Percentiles rank a stretch among this genome's conserved stretches.
phyloP scores from a whole-genome alignment of 2,797 vertebrate species.

The Danio aesculapii region DNA sequence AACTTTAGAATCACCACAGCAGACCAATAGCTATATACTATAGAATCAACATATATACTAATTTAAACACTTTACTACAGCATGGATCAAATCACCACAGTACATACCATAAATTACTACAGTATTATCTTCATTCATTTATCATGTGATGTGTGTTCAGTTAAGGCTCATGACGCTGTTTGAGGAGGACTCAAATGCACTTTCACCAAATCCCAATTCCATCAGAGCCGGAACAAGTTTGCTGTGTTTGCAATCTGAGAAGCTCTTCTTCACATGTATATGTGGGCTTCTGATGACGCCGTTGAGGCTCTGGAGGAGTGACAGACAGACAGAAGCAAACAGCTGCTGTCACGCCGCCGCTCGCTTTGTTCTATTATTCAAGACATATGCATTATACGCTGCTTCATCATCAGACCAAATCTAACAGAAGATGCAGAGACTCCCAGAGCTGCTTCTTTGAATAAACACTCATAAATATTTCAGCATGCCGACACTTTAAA shows the following conservation, averaged over 20 bases:
- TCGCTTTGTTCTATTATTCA: constrained; percentile 41
- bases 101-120: no score
- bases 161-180: no score
- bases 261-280: neutral
- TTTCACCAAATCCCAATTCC: neutral
- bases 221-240: neutral
- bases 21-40: no score
- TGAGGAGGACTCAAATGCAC: neutral
- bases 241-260: neutral
- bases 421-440: constrained; percentile 31
- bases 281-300: no score
- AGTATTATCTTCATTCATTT: no score
- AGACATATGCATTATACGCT: neutral
- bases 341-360: neutral
- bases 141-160: neutral
- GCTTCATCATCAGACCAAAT: constrained; percentile 42
- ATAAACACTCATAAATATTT: constrained; percentile 50
- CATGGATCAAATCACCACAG: no score
- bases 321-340: constrained; percentile 10
- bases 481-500: constrained; percentile 41
- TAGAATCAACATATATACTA: no score
- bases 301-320: constrained; percentile 12
- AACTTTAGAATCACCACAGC: no score
- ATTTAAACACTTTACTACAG: no score
- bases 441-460: constrained; percentile 43